These are phyloP conservation scores for Lepilemur ruficaudatus DNA, from an alignment of 2,797 vertebrate species.

Conservation along the genomic window DNA sequence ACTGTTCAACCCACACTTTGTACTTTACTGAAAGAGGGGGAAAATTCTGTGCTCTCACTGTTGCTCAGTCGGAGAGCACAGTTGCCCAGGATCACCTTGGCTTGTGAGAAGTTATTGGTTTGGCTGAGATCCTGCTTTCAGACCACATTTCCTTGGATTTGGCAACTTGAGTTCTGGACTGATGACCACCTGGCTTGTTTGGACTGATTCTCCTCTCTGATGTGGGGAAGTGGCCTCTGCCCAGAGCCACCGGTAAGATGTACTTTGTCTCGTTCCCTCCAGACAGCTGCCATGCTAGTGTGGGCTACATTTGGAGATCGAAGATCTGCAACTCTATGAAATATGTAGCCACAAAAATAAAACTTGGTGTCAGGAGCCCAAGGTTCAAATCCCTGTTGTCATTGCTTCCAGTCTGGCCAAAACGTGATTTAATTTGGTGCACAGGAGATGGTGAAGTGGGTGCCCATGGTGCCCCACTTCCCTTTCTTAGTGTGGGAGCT, in stretches of 20 bases:
- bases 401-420: background rate
- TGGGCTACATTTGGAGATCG: background rate
- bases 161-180: background rate
- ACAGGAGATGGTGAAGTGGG: background rate
- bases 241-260: background rate
- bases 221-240: background rate
- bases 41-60: background rate
- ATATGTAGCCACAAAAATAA: background rate
- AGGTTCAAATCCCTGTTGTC: background rate
- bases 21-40: background rate
- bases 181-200: background rate
- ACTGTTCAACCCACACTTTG: background rate
- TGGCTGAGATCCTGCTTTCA: background rate
- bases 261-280: background rate
- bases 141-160: background rate
- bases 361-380: background rate
- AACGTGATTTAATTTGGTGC: background rate
- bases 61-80: background rate
- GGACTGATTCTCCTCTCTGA: background rate
- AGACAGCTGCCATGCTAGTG: background rate
- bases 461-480: background rate
- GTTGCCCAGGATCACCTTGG: background rate
- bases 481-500: background rate
- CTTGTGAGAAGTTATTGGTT: background rate
- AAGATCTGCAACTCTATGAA: background rate